A percentile compares a stretch with the other conserved stretches of the same genome.
Conservation (phyloP, 2,888 invertebrate genomes). For the Drosophila flavopinicola region DNA sequence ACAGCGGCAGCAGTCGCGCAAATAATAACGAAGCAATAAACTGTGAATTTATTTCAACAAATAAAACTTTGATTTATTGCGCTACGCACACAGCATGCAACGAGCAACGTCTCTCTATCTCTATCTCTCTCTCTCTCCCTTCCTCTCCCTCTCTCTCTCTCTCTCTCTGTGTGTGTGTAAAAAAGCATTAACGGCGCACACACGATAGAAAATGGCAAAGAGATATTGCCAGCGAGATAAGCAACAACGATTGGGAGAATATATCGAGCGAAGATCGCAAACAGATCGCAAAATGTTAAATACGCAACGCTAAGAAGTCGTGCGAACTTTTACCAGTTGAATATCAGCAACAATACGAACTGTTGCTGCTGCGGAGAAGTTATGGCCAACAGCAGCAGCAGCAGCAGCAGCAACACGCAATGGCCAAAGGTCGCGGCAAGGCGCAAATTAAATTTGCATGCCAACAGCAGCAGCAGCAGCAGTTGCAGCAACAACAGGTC, state of each 20-base stretch:
- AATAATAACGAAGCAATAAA: conserved; percentile 83
- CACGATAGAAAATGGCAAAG: conserved; percentile 50
- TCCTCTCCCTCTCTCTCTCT: no score
- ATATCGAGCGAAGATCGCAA: conserved; percentile 30
- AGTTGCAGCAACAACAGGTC: conserved; percentile 58
- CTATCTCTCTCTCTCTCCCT: no score
- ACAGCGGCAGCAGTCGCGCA: conserved; percentile 39
- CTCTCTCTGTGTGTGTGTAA: conserved; percentile 3
- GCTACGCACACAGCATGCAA: conserved; percentile 82
- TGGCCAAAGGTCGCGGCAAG: conserved; percentile 54
- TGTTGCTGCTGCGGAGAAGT: conserved; percentile 47
- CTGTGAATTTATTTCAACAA: conserved; percentile 83
- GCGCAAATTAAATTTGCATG: conserved; percentile 79
- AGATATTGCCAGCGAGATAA: conserved; percentile 58
- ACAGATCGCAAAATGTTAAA: conserved; percentile 39
- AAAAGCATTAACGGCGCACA: conserved; percentile 54
- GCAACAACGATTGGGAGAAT: conserved; percentile 38
- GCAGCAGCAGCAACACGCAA: conserved; percentile 51
- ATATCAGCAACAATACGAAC: conserved; percentile 59
- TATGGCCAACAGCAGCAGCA: conserved; percentile 46
- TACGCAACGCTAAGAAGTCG: conserved; percentile 47
- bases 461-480: conserved; percentile 34
- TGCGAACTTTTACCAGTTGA: conserved; percentile 58
- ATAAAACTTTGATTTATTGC: conserved; percentile 83
- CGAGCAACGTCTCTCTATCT: conserved; percentile 22